Base-by-base conservation (phyloP, 1,140 invertebrate species). In the Musca domestica region DNA sequence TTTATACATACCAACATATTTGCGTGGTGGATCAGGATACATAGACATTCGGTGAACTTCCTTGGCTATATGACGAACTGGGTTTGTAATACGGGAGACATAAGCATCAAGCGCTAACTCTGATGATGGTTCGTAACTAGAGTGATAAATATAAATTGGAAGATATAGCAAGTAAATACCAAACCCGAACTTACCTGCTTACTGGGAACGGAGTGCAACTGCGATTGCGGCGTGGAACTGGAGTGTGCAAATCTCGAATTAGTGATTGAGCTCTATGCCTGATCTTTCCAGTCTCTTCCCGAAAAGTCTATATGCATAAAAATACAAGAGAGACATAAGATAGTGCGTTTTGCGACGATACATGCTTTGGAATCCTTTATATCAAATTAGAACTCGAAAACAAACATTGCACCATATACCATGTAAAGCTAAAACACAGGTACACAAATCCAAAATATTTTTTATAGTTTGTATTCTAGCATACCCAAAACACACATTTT, bases 231-330 rank as follows among this genome's bases (percentile, higher is more conserved):
- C 90, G 86, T 56, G 90, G 88, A 63, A 92, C 86, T 47, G 89
- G 89, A 23, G 88, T 87, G 73, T 92, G 89, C 69, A 92, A 86
- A 73, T 88, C 86, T 70, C 88, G 87, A 69, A 93, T 83, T 51
- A 93, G 83, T 65, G 89, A 87, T 69, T 89, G 88, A 15, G 91
- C 90, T 73, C 90, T 88, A 17, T 91, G 88, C 67, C 91, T 86
- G 78, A 94, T 93, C 70, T 88, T 86, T 74, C 87, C 87, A 61
- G 89, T 88, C 83, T 93, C 91, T 81, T 92, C 91, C 78, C 92
- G 89, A 82, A 92, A 94, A 68, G 86, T 85, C 92, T 94, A 82
- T 19, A 22, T 3, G 34, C 22, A 10, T 46, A 23, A 27, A 22
- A 23, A 20, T n/a, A n/a, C n/a, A n/a, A n/a, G 14, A 65, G 5